Conservation (phyloP, 2,888 invertebrate genomes). For the Tetragonisca angustula region DNA sequence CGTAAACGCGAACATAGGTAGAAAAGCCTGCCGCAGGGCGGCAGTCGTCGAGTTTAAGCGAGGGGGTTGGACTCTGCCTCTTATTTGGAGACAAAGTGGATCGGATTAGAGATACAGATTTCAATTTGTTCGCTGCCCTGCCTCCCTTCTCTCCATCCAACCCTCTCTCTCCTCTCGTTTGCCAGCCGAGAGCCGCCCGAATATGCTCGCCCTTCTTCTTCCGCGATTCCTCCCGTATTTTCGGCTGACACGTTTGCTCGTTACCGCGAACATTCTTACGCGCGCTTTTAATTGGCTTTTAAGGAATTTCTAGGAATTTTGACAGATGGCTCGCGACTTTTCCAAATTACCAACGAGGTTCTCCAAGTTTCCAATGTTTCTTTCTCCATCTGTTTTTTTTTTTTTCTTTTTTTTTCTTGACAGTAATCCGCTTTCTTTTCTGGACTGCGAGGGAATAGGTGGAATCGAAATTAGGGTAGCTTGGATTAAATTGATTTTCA, state of each 20-base stretch:
- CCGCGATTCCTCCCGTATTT: not conserved
- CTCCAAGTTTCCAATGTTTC: too few relatives aligned
- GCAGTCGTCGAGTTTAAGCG: conserved; percentile 71
- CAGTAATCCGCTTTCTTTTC: too few relatives aligned
- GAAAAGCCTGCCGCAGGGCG: conserved; percentile 55
- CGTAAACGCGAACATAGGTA: conserved; percentile 57
- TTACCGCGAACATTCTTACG: too few relatives aligned
- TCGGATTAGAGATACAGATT: conserved; percentile 78
- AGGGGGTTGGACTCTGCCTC: conserved; percentile 72
- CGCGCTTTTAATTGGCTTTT: too few relatives aligned
- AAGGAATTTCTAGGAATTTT: too few relatives aligned
- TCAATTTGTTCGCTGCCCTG: conserved; percentile 74
- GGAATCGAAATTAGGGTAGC: not conserved
- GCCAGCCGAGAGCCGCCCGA: not conserved
- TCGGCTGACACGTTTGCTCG: too few relatives aligned
- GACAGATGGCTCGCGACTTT: too few relatives aligned
- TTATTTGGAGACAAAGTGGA: conserved; percentile 79
- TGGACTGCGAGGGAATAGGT: too few relatives aligned
- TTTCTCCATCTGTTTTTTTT: too few relatives aligned
- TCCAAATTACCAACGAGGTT: too few relatives aligned
- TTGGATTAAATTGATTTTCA: not conserved
- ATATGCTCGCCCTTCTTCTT: conserved; percentile 4
- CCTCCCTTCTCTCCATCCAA: conserved; percentile 35
- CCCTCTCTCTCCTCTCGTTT: conserved; percentile 25
- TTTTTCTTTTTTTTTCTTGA: too few relatives aligned